Evolutionary conservation across 2,797 vertebrate species (phyloP).

Genomic region (Artibeus jamaicensis): DNA sequence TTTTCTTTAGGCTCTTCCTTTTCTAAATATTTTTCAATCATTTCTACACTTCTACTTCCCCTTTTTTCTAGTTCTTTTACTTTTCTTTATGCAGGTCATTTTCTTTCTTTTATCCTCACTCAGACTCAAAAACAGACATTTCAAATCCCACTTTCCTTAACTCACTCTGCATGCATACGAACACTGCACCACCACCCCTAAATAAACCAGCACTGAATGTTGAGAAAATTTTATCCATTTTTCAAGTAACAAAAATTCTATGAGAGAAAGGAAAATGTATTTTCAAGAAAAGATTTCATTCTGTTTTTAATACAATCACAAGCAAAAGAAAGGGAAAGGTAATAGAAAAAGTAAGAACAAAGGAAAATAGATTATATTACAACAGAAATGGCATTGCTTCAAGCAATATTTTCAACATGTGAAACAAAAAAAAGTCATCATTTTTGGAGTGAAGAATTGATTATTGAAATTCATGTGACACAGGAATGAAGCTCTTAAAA

Average conservation of each 20-base stretch:
- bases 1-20: neutral
- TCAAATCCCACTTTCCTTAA: neutral
- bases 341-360: neutral
- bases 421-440: neutral
- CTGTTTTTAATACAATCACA: constrained; percentile 19
- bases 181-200: neutral
- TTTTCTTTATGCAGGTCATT: neutral
- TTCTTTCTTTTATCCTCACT: neutral
- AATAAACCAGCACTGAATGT: neutral
- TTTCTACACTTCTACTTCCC: neutral
- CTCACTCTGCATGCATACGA: neutral
- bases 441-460: neutral
- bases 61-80: neutral
- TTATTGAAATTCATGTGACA: neutral
- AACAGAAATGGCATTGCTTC: neutral
- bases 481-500: neutral
- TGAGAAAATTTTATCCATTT: neutral
- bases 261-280: neutral
- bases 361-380: neutral
- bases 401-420: neutral
- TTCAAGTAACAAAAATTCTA: neutral
- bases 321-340: constrained; percentile 14
- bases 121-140: neutral
- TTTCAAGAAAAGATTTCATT: neutral
- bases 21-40: neutral